These are phyloP conservation scores for Hydra vulgaris DNA, from an alignment of 30 jellyfish, hydroid and myxozoan species.

Conservation along the genomic window DNA sequence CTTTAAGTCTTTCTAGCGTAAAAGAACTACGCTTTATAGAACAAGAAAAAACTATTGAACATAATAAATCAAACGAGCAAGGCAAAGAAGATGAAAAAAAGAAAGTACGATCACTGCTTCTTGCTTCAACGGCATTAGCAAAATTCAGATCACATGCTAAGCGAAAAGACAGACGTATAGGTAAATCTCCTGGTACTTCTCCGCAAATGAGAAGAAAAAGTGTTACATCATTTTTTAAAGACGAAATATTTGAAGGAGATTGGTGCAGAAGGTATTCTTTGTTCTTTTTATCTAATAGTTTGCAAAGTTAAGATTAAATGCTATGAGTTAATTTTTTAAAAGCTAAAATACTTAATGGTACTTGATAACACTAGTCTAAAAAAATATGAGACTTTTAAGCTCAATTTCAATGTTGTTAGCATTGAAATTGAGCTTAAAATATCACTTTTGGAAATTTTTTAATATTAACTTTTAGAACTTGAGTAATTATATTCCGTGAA, in stretches of 20 bases:
- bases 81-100: conserved; percentile 1
- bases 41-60: conserved; percentile 7
- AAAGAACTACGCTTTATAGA: conserved; percentile 19
- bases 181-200: neutral
- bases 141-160: conserved; percentile 19
- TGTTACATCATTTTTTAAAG: neutral
- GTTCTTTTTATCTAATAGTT: no score
- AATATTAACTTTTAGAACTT: no score
- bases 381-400: no score
- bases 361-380: no score
- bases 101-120: conserved; percentile 15
- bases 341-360: no score
- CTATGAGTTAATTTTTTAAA: no score
- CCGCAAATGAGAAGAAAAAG: neutral
- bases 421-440: no score
- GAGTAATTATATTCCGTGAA: no score
- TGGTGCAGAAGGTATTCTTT: conserved; percentile 6
- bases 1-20: conserved; percentile 23
- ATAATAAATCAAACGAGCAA: neutral
- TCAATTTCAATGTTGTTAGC: no score
- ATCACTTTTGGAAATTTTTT: no score
- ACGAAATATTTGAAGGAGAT: neutral
- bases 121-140: conserved; percentile 31
- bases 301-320: no score
- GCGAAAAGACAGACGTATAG: conserved; percentile 1